Conservation (phyloP, 2,797 vertebrate genomes). For the Oreochromis grahami region DNA sequence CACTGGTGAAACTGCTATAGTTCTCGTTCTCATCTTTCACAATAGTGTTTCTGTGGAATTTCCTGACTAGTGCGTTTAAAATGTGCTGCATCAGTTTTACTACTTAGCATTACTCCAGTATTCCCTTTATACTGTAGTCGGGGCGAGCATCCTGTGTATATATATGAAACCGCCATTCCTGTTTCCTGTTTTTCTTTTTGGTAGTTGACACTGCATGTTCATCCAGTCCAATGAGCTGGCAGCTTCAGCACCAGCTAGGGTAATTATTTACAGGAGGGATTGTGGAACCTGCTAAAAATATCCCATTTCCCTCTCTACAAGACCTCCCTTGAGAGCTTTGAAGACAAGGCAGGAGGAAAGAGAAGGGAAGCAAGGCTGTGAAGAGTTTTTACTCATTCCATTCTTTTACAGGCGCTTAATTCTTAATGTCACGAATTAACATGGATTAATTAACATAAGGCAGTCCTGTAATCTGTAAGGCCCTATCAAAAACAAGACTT, state of each 20-base stretch:
- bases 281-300: constrained; percentile 66
- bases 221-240: constrained; percentile 34
- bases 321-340: constrained; percentile 39
- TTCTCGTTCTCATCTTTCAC: background rate
- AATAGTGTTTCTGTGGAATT: background rate
- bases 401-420: background rate
- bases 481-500: constrained; percentile 5
- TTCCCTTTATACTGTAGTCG: background rate
- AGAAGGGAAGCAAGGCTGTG: background rate
- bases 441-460: constrained; percentile 1
- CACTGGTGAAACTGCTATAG: background rate
- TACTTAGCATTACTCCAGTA: background rate
- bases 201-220: constrained; percentile 9
- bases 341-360: constrained; percentile 19
- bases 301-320: constrained; percentile 22
- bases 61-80: background rate
- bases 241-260: constrained; percentile 38
- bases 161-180: background rate
- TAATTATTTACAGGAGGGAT: constrained; percentile 70
- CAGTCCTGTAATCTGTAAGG: background rate
- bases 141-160: background rate
- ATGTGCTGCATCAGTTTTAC: background rate
- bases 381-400: constrained; percentile 10
- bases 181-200: constrained; percentile 9
- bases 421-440: background rate